Evolutionary conservation across 2,888 invertebrate species (phyloP), one percentile per base, ranked within the genome.

Genomic region (Dendrolimus houi): DNA sequence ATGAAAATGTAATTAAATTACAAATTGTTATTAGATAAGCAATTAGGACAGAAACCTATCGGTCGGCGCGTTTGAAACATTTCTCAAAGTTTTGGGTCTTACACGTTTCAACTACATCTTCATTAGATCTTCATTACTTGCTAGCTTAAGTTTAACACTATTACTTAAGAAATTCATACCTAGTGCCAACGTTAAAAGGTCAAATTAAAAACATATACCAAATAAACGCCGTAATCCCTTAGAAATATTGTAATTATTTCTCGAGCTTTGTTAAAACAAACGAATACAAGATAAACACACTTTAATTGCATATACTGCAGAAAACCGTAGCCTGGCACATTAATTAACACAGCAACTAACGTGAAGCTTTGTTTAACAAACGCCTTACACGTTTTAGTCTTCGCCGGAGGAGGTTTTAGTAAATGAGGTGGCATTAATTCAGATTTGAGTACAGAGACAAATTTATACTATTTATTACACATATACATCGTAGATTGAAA

Each of bases 351-450:
- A 66, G 71, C 69, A 73, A 69, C 70, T 63, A 70, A 70, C 62
- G 67, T 65, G 63, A 60, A 66, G 74, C 71, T 75, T 76, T 77
- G 75, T 79, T 77, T 74, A 72, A 69, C 72, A 67, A 73, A 74
- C 67, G 72, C 67, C 72, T 79, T 72, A 76, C 71, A 69, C 64
- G 71, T 71, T 70, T 73, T 69, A 74, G 71, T 67, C 68, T 74
- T 59, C 66, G 67, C 61, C 68, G 71, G 29, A 29, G 29, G 29
- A 29, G 29, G 29, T 29, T 29, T 29, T 29, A 29, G 29, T 29
- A 29, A 29, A 29, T 29, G 29, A 29, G 29, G 29, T 29, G 29
- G 6, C 29, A 29, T 29, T 29, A 29, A 29, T 29, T 29, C 29
- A 29, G 29, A 29, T 29, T 29, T 29, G 29, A 29, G 29, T 29